A percentile compares a stretch with the other conserved stretches of the same genome.
Evolutionary conservation across 2,888 invertebrate species (phyloP).

Genomic region (Entomobrya multifasciata): DNA sequence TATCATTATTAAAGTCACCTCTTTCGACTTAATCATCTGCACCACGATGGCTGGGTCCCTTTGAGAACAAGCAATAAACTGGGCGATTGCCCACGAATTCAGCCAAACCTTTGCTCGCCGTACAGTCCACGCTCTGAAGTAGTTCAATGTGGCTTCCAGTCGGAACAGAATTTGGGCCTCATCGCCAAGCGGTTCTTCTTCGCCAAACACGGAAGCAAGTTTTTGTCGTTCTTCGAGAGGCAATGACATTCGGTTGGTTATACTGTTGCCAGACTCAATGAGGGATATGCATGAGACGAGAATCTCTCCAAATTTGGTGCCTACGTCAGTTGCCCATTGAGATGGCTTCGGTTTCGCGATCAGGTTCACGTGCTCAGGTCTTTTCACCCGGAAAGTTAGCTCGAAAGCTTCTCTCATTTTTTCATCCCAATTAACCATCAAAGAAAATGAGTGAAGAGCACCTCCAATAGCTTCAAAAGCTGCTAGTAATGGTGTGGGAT

Average conservation of each 20-base stretch:
- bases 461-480: conserved; percentile 76
- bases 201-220: conserved; percentile 51
- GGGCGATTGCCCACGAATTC: conserved; percentile 79
- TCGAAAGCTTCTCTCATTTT: conserved; percentile 77
- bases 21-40: conserved; percentile 74
- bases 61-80: conserved; percentile 79
- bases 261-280: conserved; percentile 71
- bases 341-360: conserved; percentile 63
- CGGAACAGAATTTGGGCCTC: conserved; percentile 79
- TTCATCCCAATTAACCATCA: conserved; percentile 79
- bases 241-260: conserved; percentile 56
- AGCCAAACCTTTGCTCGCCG: conserved; percentile 79
- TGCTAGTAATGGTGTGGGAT: conserved; percentile 67
- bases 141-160: conserved; percentile 78
- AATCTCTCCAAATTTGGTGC: conserved; percentile 77
- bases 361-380: conserved; percentile 79
- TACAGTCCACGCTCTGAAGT: conserved; percentile 78
- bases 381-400: conserved; percentile 75
- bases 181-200: conserved; percentile 78
- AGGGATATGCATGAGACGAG: conserved; percentile 73
- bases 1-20: no score
- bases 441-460: conserved; percentile 77
- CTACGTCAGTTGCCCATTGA: conserved; percentile 78
- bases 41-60: conserved; percentile 78
- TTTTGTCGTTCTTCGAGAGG: conserved; percentile 54